Percentiles rank a stretch among this genome's conserved stretches.
Conservation (phyloP, 2,113 vertebrate genomes). For the Protobothrops mucrosquamatus region DNA sequence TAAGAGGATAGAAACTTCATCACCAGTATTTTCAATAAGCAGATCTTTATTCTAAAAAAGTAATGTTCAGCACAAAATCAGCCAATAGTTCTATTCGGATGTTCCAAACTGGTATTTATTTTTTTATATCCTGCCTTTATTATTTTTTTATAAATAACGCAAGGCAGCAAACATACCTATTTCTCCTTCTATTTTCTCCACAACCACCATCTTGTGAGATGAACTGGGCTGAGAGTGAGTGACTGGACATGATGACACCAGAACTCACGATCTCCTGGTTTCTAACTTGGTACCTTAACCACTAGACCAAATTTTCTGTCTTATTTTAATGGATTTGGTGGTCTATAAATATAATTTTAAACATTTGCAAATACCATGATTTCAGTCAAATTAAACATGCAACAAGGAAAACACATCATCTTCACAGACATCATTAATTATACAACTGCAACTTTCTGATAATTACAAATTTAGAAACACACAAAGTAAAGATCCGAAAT, state of each 20-base stretch:
- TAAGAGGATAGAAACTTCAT: neutral
- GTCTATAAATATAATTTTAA: neutral
- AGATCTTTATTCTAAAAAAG: neutral
- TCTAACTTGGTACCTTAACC: neutral
- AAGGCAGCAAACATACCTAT: neutral
- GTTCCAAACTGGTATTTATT: neutral
- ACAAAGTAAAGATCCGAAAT: neutral
- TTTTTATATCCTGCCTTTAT: too few relatives aligned
- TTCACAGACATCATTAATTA: neutral
- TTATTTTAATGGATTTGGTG: neutral
- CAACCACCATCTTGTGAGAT: neutral
- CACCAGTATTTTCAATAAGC: neutral
- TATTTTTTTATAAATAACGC: too few relatives aligned
- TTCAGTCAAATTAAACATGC: neutral
- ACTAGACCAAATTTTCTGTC: neutral
- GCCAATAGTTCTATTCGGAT: neutral
- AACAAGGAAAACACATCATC: neutral
- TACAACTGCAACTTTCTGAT: neutral
- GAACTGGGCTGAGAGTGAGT: neutral
- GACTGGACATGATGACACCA: neutral
- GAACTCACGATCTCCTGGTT: neutral
- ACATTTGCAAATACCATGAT: neutral
- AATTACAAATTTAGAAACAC: neutral
- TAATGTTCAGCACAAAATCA: neutral
- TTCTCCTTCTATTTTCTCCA: neutral